Base-by-base conservation (phyloP, 1,140 invertebrate genomes). In the Streblospio benedicti region DNA sequence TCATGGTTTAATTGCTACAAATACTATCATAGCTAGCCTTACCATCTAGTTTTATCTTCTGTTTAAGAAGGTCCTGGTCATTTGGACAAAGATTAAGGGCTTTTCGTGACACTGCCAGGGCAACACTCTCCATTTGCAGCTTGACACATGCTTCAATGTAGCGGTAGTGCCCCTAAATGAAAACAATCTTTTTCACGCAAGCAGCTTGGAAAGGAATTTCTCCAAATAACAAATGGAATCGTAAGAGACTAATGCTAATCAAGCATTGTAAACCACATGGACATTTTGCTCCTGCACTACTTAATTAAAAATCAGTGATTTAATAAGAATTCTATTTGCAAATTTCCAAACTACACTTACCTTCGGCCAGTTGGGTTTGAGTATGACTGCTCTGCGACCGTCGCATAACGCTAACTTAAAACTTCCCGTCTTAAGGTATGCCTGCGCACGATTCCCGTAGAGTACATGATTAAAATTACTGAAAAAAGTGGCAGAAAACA, bases 321-420 rank as follows among this genome's bases (percentile, higher is more conserved):
- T 16, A 18, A 18, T 23, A 18, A 23, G 25, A 4, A 23, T n/a
- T 28, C 4, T 6, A 6, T 45, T 18, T 45, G 20, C 44, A 23
- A 16, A 45, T 25, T 25, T 4, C 38, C n/a, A 41, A 12, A n/a
- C 38, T 41, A 41, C n/a, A n/a, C 45, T 47, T 12, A 47, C 45
- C 45, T 47, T 47, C 30, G 45, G 45, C 45, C 45, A 47, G 45
- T 47, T 28, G 14, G 45, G 45, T 47, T 47, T 47, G 23, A 47
- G 45, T 2, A 47, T 18, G 45, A 47, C 45, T 27, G 23, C 25
- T 9, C 45, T 9, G n/a, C 2, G 30, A 28, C 45, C 45, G 16
- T 47, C 45, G 30, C 45, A 47, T 28, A 47, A 27, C 2, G 45
- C 45, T 28, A 27, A 23, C 45, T 28, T 27, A 28, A 14, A n/a